These are phyloP conservation scores for Circaetus gallicus DNA, from an alignment of 2,113 vertebrate species.

Conservation along the genomic window DNA sequence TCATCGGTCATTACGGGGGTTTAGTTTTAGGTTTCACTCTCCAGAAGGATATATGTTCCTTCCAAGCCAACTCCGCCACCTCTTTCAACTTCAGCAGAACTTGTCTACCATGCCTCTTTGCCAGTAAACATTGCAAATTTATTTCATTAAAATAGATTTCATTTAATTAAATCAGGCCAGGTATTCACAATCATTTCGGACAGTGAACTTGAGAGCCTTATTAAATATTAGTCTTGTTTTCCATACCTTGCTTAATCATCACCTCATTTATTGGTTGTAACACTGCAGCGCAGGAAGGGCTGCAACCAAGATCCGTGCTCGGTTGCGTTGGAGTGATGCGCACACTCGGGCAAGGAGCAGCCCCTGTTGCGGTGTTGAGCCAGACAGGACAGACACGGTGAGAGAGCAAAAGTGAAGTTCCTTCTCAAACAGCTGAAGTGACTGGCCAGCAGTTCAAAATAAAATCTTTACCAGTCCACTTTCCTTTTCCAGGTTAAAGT, in stretches of 20 bases:
- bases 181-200: neutral
- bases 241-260: neutral
- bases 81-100: neutral
- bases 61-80: neutral
- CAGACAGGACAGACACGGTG: neutral
- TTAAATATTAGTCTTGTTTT: neutral
- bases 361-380: neutral
- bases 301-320: neutral
- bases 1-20: neutral
- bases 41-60: neutral
- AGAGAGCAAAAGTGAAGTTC: neutral
- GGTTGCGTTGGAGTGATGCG: neutral
- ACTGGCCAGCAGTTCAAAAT: neutral
- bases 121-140: neutral
- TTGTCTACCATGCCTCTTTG: neutral
- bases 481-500: neutral
- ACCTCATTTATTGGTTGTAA: neutral
- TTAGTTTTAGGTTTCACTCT: slow-evolving; percentile 19
- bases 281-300: neutral
- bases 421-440: neutral
- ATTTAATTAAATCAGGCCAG: neutral
- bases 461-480: neutral
- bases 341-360: neutral
- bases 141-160: neutral
- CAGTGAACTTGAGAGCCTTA: neutral